Percentiles rank a stretch among this genome's conserved stretches.
These are phyloP conservation scores for Brachirus orientalis DNA, from an alignment of 2,113 vertebrate species.

Conservation along the genomic window DNA sequence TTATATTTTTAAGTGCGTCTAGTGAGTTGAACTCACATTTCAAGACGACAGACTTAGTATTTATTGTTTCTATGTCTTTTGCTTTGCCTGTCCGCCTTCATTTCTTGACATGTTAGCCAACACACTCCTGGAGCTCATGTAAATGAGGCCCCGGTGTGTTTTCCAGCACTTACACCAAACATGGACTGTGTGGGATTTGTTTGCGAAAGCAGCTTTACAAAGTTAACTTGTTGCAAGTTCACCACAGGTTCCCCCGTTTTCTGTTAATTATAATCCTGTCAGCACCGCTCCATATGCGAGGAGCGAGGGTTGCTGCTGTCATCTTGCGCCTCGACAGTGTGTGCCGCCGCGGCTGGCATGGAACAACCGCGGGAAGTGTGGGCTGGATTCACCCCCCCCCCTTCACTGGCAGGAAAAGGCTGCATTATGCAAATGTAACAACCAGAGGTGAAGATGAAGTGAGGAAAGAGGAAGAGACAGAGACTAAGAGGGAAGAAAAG, in stretches of 20 bases:
- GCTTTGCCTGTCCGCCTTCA: slow-evolving; percentile 1
- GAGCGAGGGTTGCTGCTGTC: slow-evolving; percentile 33
- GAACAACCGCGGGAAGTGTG: slow-evolving; percentile 56
- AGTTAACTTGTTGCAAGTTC: slow-evolving; percentile 65
- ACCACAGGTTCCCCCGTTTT: slow-evolving; percentile 41
- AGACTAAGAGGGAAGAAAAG: slow-evolving; percentile 17
- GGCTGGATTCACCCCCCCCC: slow-evolving; percentile 65
- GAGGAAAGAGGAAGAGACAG: slow-evolving; percentile 8
- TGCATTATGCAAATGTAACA: slow-evolving; percentile 73
- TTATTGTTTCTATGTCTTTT: slow-evolving; percentile 23
- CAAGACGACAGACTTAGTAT: slow-evolving; percentile 27
- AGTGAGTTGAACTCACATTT: slow-evolving; percentile 44
- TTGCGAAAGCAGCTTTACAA: slow-evolving; percentile 41
- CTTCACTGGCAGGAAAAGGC: slow-evolving; percentile 69
- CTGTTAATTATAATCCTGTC: slow-evolving; percentile 72
- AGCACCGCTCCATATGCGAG: slow-evolving; percentile 26
- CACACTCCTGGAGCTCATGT: slow-evolving; percentile 35
- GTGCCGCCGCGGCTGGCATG: slow-evolving; percentile 46
- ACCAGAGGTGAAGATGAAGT: slow-evolving; percentile 52
- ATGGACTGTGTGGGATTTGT: slow-evolving; percentile 52
- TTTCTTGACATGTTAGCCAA: slow-evolving; percentile 34
- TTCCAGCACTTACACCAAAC: slow-evolving; percentile 20
- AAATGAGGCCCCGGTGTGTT: slow-evolving; percentile 42
- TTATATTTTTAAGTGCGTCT: too few relatives aligned
- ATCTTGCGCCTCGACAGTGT: slow-evolving; percentile 23